Conservation (phyloP, 2,888 invertebrate genomes). For the Protophormia terraenovae region DNA sequence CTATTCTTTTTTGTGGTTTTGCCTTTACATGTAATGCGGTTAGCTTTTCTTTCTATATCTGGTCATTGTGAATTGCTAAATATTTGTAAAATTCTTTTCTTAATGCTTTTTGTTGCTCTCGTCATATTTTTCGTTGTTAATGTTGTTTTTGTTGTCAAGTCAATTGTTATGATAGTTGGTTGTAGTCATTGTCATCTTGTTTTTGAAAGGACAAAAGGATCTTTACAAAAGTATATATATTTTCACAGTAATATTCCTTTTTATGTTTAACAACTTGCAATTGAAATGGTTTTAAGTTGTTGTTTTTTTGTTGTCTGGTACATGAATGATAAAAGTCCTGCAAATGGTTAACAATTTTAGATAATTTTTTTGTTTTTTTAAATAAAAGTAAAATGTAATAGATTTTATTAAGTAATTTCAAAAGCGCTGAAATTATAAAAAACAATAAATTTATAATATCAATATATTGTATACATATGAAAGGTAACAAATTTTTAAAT, state of each 20-base stretch:
- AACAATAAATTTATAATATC: too few species aligned
- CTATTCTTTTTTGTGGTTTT: background rate
- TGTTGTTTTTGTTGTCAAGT: conserved; percentile 41
- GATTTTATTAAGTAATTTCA: too few species aligned
- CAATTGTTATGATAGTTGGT: conserved; percentile 64
- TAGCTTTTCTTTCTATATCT: background rate
- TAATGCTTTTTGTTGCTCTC: conserved; percentile 13
- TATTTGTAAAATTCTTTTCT: background rate
- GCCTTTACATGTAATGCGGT: background rate
- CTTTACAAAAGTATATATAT: background rate
- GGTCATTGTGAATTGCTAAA: background rate
- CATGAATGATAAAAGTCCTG: conserved; percentile 21
- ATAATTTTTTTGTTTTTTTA: background rate
- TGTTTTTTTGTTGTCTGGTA: background rate
- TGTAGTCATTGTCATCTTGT: conserved; percentile 44
- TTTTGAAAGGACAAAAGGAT: conserved; percentile 38
- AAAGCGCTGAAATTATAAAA: too few species aligned
- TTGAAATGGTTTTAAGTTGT: conserved; percentile 18
- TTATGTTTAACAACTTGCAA: background rate
- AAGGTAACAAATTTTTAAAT: too few species aligned
- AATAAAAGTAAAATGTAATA: background rate
- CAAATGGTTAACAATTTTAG: background rate
- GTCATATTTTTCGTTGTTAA: conserved; percentile 11
- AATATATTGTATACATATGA: too few species aligned
- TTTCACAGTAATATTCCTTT: conserved; percentile 3